Conservation (phyloP, 37 sponge, comb jelly and placozoan species). For the Amphimedon queenslandica region DNA sequence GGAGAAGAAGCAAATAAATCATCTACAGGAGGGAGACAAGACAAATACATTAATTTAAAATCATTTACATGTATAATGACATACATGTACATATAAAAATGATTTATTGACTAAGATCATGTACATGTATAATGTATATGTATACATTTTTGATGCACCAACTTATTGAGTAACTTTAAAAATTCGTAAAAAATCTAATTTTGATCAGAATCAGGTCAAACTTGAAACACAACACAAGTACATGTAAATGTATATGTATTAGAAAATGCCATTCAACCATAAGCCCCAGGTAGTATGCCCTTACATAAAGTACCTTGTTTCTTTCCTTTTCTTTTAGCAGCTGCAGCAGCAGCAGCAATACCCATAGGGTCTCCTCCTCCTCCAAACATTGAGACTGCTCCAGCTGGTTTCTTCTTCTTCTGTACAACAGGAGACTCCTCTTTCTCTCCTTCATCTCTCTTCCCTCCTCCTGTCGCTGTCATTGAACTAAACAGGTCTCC, state of each 20-base stretch:
- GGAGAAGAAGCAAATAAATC: conserved; percentile 1
- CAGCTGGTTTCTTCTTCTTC: conserved; percentile 39
- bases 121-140: too few relatives aligned
- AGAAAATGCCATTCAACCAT: too few relatives aligned
- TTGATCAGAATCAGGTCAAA: too few relatives aligned
- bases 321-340: not conserved
- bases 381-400: conserved; percentile 74
- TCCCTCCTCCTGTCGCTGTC: not conserved
- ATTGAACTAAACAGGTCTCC: not conserved
- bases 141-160: too few relatives aligned
- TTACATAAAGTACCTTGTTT: not conserved
- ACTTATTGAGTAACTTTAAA: not conserved
- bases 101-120: too few relatives aligned
- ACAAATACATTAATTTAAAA: not conserved
- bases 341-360: conserved; percentile 4
- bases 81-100: too few relatives aligned
- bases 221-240: too few relatives aligned
- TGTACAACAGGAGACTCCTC: not conserved
- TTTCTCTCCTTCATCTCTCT: conserved; percentile 2
- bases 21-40: not conserved
- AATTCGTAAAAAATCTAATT: too few relatives aligned
- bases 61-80: too few relatives aligned
- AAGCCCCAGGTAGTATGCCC: too few relatives aligned
- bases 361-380: conserved; percentile 17
- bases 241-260: too few relatives aligned